Evolutionary conservation across 2,113 vertebrate genomes (phyloP).

Genomic region (Boleophthalmus pectinirostris): DNA sequence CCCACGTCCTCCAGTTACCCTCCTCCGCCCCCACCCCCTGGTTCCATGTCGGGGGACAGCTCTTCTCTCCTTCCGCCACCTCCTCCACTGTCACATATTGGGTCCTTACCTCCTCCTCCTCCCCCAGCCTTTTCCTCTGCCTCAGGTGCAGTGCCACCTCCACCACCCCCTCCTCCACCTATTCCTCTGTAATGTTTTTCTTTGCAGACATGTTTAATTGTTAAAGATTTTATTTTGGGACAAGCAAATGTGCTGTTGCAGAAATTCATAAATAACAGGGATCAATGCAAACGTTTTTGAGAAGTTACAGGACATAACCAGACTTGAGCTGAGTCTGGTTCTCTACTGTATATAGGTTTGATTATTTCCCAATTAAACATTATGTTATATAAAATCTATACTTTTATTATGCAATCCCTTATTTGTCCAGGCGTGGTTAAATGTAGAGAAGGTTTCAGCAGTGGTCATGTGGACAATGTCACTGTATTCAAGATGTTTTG

Average conservation of each 20-base stretch:
- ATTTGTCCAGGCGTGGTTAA: too few species aligned
- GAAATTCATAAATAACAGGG: background rate
- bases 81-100: background rate
- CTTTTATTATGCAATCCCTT: too few species aligned
- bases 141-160: background rate
- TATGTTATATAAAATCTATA: too few species aligned
- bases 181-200: background rate
- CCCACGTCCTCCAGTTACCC: background rate
- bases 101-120: background rate
- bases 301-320: too few species aligned
- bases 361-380: too few species aligned
- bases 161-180: background rate
- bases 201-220: too few species aligned
- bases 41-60: constrained; percentile 9
- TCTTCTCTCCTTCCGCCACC: constrained; percentile 34
- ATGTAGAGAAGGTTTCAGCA: too few species aligned
- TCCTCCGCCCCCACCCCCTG: constrained; percentile 44
- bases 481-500: too few species aligned
- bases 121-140: background rate
- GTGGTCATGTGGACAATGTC: too few species aligned
- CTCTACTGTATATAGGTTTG: too few species aligned
- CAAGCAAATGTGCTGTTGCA: background rate
- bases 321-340: too few species aligned
- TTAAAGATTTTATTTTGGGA: background rate
- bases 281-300: background rate